phyloP scores from a whole-genome alignment of 2,797 vertebrate genomes.

The Dallia pectoralis region DNA sequence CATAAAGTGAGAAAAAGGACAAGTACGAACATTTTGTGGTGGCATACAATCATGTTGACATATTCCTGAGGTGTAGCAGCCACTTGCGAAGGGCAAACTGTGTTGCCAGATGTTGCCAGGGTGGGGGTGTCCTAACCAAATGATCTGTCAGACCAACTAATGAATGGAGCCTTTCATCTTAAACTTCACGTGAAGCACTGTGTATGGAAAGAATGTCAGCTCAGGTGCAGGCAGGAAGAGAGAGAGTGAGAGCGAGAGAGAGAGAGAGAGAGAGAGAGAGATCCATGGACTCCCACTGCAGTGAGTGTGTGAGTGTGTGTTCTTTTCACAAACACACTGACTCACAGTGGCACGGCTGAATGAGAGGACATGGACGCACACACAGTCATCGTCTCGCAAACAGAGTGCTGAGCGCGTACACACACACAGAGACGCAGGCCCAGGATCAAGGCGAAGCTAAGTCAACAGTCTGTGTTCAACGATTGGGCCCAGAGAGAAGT shows the following conservation, averaged over 20 bases:
- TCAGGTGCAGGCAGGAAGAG: conserved; percentile 1
- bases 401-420: conserved; percentile 17
- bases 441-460: conserved; percentile 53
- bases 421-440: conserved; percentile 22
- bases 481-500: conserved; percentile 55
- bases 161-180: conserved; percentile 74
- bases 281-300: conserved; percentile 27
- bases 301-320: conserved; percentile 5
- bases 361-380: conserved; percentile 11
- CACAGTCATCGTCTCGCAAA: conserved; percentile 27
- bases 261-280: conserved; percentile 29
- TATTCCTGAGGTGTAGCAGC: not conserved
- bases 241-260: conserved; percentile 20
- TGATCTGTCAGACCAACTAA: conserved; percentile 53
- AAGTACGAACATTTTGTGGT: not conserved
- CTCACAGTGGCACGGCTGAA: conserved; percentile 9
- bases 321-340: conserved; percentile 47
- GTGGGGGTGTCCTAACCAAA: conserved; percentile 67
- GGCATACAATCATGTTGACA: too few relatives aligned
- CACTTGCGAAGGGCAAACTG: conserved; percentile 40
- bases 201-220: conserved; percentile 28
- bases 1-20: not conserved
- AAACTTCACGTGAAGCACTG: conserved; percentile 57
- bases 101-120: conserved; percentile 53
- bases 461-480: conserved; percentile 27